A percentile compares a stretch with the other conserved stretches of the same genome.
phyloP scores from a whole-genome alignment of 2,113 vertebrate genomes.

The Numida meleagris region DNA sequence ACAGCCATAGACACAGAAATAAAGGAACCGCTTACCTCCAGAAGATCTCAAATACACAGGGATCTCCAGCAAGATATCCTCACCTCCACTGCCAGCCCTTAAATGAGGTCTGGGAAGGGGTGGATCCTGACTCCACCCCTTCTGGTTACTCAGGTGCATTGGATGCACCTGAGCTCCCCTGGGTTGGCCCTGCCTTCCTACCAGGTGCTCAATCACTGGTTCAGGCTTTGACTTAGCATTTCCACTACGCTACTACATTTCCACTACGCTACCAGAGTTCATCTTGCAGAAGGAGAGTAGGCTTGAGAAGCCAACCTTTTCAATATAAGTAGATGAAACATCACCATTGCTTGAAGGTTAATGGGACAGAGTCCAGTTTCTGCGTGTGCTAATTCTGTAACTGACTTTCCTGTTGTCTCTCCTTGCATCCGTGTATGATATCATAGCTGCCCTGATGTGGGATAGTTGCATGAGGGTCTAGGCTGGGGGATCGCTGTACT shows the following conservation, averaged over 20 bases:
- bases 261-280: neutral
- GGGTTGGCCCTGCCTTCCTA: too few relatives aligned
- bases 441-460: rapidly evolving
- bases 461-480: neutral
- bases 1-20: too few relatives aligned
- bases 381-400: neutral
- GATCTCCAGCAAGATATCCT: too few relatives aligned
- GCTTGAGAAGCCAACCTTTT: constrained; percentile 12
- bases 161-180: too few relatives aligned
- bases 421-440: neutral
- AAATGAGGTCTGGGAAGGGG: too few relatives aligned
- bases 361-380: neutral
- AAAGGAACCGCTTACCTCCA: too few relatives aligned
- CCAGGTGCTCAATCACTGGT: too few relatives aligned
- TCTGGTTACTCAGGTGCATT: too few relatives aligned
- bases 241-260: neutral
- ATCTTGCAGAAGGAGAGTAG: neutral
- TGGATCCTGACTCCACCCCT: too few relatives aligned
- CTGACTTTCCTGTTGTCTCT: neutral
- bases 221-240: too few relatives aligned
- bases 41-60: too few relatives aligned
- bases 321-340: neutral
- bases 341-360: neutral
- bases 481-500: neutral
- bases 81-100: too few relatives aligned